These are phyloP conservation scores for Caenorhabditis sp. DNA, from an alignment of 2,888 invertebrate species.

Conservation along the genomic window DNA sequence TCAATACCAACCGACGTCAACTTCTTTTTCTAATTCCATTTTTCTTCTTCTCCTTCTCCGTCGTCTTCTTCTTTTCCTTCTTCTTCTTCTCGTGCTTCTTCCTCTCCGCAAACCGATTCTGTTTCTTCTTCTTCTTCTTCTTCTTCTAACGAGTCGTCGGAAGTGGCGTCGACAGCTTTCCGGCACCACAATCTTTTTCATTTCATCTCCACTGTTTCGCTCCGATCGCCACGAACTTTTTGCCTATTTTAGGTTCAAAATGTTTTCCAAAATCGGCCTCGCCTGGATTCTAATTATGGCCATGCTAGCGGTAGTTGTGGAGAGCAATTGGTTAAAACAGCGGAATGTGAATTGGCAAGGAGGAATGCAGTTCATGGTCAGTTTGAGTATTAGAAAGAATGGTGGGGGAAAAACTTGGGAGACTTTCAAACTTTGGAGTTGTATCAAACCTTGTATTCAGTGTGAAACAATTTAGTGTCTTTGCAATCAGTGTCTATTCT, in stretches of 20 bases:
- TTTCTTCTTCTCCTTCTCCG: conserved; percentile 26
- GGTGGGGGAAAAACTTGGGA: too few relatives aligned
- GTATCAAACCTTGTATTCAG: too few relatives aligned
- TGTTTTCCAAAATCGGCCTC: conserved; percentile 18
- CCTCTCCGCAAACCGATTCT: conserved; percentile 12
- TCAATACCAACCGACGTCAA: conserved; percentile 36
- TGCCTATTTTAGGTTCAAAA: conserved; percentile 28
- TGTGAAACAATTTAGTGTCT: too few relatives aligned
- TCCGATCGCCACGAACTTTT: conserved; percentile 14
- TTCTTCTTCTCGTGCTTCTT: conserved; percentile 4
- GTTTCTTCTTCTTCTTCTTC: not conserved
- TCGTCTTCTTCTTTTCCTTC: conserved; percentile 11
- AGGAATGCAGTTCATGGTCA: conserved; percentile 17
- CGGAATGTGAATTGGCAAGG: conserved; percentile 30
- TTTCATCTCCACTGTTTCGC: conserved; percentile 27
- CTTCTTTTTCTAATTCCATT: conserved; percentile 56
- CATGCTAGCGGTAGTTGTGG: not conserved
- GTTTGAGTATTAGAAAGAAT: too few relatives aligned
- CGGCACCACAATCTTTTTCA: not conserved
- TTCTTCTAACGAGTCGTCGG: conserved; percentile 44
- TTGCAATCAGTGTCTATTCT: too few relatives aligned
- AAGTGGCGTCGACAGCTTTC: conserved; percentile 34
- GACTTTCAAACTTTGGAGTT: too few relatives aligned
- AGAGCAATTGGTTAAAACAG: conserved; percentile 36
- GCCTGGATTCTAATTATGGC: not conserved